Percentiles rank a stretch among this genome's conserved stretches.
phyloP scores from a whole-genome alignment of 2,797 vertebrate genomes.

The Eulemur rubriventer region DNA sequence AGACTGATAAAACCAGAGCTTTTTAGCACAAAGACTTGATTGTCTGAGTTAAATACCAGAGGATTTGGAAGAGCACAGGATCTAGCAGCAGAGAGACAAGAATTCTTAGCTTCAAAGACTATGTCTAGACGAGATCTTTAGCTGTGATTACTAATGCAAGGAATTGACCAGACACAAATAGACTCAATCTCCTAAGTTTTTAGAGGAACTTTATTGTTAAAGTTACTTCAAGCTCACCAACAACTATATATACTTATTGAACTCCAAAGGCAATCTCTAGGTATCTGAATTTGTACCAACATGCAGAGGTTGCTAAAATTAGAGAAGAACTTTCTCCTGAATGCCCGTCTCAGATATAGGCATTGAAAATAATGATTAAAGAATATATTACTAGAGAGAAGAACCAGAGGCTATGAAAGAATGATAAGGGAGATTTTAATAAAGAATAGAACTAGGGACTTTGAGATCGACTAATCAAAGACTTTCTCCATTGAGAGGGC shows the following conservation, averaged over 20 bases:
- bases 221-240: not conserved
- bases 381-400: not conserved
- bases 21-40: slow-evolving; percentile 45
- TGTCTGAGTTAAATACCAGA: slow-evolving; percentile 40
- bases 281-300: slow-evolving; percentile 20
- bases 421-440: not conserved
- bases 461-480: not conserved
- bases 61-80: slow-evolving; percentile 51
- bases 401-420: not conserved
- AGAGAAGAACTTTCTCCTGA: slow-evolving; percentile 11
- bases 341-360: not conserved
- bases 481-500: not conserved
- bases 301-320: not conserved
- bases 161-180: slow-evolving; percentile 59
- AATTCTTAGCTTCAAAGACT: slow-evolving; percentile 60
- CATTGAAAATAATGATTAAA: not conserved
- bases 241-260: slow-evolving; percentile 15
- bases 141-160: slow-evolving; percentile 56
- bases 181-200: not conserved
- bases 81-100: not conserved
- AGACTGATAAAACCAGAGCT: slow-evolving; percentile 30
- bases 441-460: not conserved
- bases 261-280: not conserved
- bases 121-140: slow-evolving; percentile 71
- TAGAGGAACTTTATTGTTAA: slow-evolving; percentile 54